Percentiles rank a stretch among this genome's conserved stretches.
Evolutionary conservation across 2,888 invertebrate genomes (phyloP).

Genomic region (Osedax fenrisi): DNA sequence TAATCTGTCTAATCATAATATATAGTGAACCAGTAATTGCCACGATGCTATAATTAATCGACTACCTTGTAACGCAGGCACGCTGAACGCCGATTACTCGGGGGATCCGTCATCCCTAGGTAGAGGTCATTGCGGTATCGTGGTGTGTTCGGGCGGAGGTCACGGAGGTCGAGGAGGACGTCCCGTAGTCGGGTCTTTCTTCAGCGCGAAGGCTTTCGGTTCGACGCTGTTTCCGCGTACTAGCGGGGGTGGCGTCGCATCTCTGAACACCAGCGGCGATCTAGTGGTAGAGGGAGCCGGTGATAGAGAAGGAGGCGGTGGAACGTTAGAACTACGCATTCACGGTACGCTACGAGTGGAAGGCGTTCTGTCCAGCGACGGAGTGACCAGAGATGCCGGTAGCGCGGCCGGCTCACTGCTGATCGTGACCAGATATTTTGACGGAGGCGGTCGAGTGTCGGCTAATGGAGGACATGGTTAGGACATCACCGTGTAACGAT

Average conservation of each 20-base stretch:
- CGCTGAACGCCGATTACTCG: slow-evolving; percentile 40
- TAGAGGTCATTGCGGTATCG: slow-evolving; percentile 36
- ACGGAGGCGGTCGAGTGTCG: slow-evolving; percentile 40
- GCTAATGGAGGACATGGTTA: slow-evolving; percentile 37
- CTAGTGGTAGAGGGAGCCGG: slow-evolving; percentile 34
- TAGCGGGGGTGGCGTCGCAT: neutral
- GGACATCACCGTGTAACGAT: too few species aligned
- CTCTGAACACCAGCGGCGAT: too few species aligned
- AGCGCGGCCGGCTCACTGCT: slow-evolving; percentile 41
- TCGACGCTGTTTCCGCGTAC: slow-evolving; percentile 31
- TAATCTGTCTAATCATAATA: too few species aligned
- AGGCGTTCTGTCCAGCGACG: slow-evolving; percentile 40
- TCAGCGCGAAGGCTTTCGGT: slow-evolving; percentile 37
- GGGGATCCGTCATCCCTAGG: slow-evolving; percentile 37
- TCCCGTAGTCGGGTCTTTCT: slow-evolving; percentile 36
- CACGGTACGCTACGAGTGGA: slow-evolving; percentile 39
- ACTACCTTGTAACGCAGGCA: slow-evolving; percentile 38
- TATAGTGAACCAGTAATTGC: too few species aligned
- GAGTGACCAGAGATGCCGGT: slow-evolving; percentile 39
- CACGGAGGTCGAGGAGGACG: slow-evolving; percentile 42
- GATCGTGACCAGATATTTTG: slow-evolving; percentile 36
- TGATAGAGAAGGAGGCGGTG: slow-evolving; percentile 38
- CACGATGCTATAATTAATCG: too few species aligned
- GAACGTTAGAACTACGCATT: slow-evolving; percentile 39
- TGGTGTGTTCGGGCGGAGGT: slow-evolving; percentile 37